Percentiles rank a stretch among this genome's conserved stretches.
phyloP scores from a whole-genome alignment of 1,140 invertebrate species.

The Orius laevigatus region DNA sequence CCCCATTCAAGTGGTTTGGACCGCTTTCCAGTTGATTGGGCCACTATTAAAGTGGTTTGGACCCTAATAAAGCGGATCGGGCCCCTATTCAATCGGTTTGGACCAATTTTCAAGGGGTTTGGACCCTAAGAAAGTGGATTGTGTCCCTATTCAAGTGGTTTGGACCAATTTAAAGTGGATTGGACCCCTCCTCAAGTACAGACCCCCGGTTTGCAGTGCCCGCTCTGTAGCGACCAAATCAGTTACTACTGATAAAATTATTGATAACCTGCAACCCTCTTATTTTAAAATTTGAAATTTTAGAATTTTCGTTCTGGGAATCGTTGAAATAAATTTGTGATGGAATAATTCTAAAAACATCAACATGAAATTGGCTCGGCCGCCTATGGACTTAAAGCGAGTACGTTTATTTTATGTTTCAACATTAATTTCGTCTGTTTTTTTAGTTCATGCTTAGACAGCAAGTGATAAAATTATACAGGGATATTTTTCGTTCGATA shows the following conservation, averaged over 20 bases:
- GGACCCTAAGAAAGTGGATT: too few species aligned
- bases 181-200: too few species aligned
- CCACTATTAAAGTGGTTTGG: too few species aligned
- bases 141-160: too few species aligned
- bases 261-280: not conserved
- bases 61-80: too few species aligned
- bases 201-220: too few species aligned
- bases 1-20: too few species aligned
- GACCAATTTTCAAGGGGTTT: too few species aligned
- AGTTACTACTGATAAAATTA: too few species aligned
- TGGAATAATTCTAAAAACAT: not conserved
- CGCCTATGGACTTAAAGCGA: not conserved
- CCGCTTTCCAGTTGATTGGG: too few species aligned
- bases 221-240: not conserved
- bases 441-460: conserved; percentile 53
- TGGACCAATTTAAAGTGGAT: too few species aligned
- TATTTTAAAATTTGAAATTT: not conserved
- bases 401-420: not conserved
- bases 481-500: conserved; percentile 48
- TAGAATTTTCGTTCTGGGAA: not conserved
- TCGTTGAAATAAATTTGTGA: not conserved
- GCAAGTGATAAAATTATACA: conserved; percentile 58
- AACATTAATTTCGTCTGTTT: not conserved
- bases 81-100: too few species aligned
- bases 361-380: not conserved